Conservation (phyloP, 2,888 invertebrate genomes). For the Tetropium fuscum region DNA sequence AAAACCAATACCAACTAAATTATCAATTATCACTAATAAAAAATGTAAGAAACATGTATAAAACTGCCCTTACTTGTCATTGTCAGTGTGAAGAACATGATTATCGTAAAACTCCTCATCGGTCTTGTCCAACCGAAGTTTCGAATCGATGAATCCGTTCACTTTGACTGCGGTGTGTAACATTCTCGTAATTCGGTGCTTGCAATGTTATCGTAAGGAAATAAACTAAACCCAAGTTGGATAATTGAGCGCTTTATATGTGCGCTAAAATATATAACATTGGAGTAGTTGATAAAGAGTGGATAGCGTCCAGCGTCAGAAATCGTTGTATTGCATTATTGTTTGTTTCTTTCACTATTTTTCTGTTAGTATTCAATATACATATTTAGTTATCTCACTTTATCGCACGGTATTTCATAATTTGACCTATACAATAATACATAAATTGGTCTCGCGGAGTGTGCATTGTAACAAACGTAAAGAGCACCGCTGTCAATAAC, state of each 20-base stretch:
- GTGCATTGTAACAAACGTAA: no score
- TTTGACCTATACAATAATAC: conserved; percentile 23
- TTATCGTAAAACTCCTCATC: conserved; percentile 29
- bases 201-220: neutral
- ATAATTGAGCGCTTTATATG: conserved; percentile 14
- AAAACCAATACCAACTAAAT: neutral
- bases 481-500: no score
- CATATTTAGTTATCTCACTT: conserved; percentile 8
- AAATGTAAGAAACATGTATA: neutral
- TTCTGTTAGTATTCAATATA: conserved; percentile 17
- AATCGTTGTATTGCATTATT: conserved; percentile 29
- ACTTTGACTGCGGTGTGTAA: conserved; percentile 2
- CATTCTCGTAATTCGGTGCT: neutral
- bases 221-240: conserved; percentile 10
- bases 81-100: conserved; percentile 29
- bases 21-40: neutral
- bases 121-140: conserved; percentile 10
- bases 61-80: conserved; percentile 30
- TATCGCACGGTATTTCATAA: conserved; percentile 17
- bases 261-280: conserved; percentile 22
- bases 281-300: conserved; percentile 13
- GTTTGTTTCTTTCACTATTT: conserved; percentile 18
- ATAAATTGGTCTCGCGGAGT: neutral
- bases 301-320: conserved; percentile 11
- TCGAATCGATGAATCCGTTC: conserved; percentile 20